These are phyloP conservation scores for Drosophila ironensis DNA, from an alignment of 1,140 invertebrate genomes.

Conservation along the genomic window DNA sequence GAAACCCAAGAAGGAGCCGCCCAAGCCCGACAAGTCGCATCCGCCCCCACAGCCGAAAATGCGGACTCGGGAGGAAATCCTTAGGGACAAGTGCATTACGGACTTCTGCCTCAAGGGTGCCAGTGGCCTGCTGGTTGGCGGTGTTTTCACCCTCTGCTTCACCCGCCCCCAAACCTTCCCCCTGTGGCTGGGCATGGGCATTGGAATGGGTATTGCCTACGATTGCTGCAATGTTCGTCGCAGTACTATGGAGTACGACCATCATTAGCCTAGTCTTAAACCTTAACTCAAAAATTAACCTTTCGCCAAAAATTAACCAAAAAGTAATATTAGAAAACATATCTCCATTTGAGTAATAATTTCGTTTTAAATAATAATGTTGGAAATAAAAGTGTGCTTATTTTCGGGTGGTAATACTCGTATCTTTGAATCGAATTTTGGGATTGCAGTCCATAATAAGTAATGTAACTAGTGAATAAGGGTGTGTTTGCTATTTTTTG, in stretches of 20 bases:
- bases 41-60: not conserved
- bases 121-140: slow-evolving; percentile 35
- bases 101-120: slow-evolving; percentile 42
- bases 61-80: not conserved
- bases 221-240: slow-evolving; percentile 38
- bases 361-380: too few relatives aligned
- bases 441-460: too few relatives aligned
- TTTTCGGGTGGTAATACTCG: too few relatives aligned
- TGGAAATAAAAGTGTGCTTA: too few relatives aligned
- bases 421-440: too few relatives aligned
- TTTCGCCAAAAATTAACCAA: not conserved
- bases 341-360: too few relatives aligned
- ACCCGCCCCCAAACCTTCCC: slow-evolving; percentile 41
- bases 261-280: not conserved
- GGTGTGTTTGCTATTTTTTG: too few relatives aligned
- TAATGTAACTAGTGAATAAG: too few relatives aligned
- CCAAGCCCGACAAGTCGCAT: not conserved
- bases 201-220: slow-evolving; percentile 44
- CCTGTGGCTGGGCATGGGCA: slow-evolving; percentile 38
- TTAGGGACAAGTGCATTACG: slow-evolving; percentile 33
- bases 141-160: slow-evolving; percentile 32
- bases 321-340: too few relatives aligned
- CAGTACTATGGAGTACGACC: not conserved
- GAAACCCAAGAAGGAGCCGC: not conserved
- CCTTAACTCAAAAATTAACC: not conserved